Percentiles rank a stretch among this genome's conserved stretches.
Conservation (phyloP, 2,888 invertebrate species). For the Hydroisotoma schaefferi region DNA sequence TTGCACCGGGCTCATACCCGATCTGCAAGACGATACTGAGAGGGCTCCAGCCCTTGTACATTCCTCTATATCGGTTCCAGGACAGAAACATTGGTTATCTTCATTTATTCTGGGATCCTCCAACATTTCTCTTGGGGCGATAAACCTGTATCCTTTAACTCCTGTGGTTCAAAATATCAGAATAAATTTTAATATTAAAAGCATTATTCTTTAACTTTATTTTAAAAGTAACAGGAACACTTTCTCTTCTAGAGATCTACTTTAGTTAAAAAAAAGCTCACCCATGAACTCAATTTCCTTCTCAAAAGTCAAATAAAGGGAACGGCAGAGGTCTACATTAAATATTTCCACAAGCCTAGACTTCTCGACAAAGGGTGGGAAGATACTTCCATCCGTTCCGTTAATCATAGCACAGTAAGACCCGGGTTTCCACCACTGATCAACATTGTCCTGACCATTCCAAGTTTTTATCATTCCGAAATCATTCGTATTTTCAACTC, state of each 20-base stretch:
- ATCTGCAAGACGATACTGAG: conserved; percentile 24
- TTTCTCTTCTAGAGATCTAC: not conserved
- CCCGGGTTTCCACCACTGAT: not conserved
- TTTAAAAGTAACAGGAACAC: too few relatives aligned
- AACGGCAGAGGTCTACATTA: conserved; percentile 51
- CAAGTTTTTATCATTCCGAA: conserved; percentile 35
- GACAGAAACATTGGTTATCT: conserved; percentile 37
- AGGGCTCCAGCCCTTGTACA: conserved; percentile 24
- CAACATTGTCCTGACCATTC: conserved; percentile 8
- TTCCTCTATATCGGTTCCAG: conserved; percentile 2
- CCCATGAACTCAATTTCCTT: conserved; percentile 17
- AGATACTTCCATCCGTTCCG: conserved; percentile 53
- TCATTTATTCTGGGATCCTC: conserved; percentile 30
- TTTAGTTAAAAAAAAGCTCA: not conserved
- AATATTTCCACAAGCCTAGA: conserved; percentile 50
- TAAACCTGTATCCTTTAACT: conserved; percentile 29
- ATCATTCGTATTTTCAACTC: conserved; percentile 9
- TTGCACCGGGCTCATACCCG: too few relatives aligned
- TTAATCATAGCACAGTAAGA: conserved; percentile 47
- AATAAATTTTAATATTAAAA: too few relatives aligned
- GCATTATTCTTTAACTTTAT: too few relatives aligned
- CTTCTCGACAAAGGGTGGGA: conserved; percentile 51
- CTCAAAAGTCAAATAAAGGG: conserved; percentile 24
- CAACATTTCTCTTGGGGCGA: conserved; percentile 12
- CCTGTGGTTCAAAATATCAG: conserved; percentile 10